Evolutionary conservation across 2,888 invertebrate species (phyloP).

Genomic region (Eubasilissa splendida): DNA sequence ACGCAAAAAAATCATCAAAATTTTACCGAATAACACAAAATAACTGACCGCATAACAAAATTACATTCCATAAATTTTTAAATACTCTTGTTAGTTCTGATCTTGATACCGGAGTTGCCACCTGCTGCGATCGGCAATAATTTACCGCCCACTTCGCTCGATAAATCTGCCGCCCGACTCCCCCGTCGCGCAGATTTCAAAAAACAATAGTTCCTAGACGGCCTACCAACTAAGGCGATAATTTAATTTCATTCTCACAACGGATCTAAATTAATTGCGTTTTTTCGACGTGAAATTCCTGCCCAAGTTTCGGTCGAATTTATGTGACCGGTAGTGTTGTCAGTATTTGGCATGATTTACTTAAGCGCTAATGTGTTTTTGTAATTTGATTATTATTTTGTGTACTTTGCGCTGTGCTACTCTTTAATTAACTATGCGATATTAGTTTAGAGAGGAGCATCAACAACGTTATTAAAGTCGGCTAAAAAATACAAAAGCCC

Average conservation of each 20-base stretch:
- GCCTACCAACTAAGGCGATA: slow-evolving; percentile 7
- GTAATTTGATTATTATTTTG: slow-evolving; percentile 2
- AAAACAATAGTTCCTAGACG: slow-evolving; percentile 22
- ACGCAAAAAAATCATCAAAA: too few relatives aligned
- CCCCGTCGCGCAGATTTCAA: background rate
- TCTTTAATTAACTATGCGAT: too few relatives aligned
- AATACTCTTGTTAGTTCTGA: too few relatives aligned
- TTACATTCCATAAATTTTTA: too few relatives aligned
- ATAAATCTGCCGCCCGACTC: slow-evolving; percentile 24
- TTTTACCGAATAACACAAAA: too few relatives aligned
- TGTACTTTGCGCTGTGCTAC: too few relatives aligned
- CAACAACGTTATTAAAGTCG: too few relatives aligned
- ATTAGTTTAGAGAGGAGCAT: too few relatives aligned
- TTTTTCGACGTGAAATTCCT: slow-evolving; percentile 16
- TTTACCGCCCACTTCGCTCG: background rate
- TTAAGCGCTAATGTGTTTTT: slow-evolving; percentile 3
- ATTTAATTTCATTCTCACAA: slow-evolving; percentile 18
- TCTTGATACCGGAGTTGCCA: background rate
- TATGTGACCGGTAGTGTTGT: background rate
- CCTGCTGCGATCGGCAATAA: slow-evolving; percentile 5
- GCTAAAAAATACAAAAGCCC: too few relatives aligned
- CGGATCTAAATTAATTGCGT: slow-evolving; percentile 5
- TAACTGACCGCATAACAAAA: too few relatives aligned
- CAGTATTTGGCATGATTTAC: slow-evolving; percentile 4
- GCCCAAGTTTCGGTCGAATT: background rate